Base-by-base conservation (phyloP, 1,140 invertebrate species). In the Cotesia vestalis region DNA sequence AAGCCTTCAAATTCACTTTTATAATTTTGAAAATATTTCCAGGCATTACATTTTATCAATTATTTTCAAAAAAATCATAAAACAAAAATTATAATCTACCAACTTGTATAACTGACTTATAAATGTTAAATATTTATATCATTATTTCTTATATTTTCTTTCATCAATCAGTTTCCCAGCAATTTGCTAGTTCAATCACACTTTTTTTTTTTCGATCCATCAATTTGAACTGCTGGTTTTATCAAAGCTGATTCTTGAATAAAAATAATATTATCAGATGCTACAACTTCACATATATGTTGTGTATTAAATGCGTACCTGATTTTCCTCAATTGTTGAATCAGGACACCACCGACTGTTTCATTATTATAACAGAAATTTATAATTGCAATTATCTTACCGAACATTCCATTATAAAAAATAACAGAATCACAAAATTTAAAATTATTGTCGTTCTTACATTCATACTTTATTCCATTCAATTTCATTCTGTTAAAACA, bases 91-190 rank as follows among this genome's bases (percentile, higher is more conserved):
- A 20, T 20, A 20, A 20, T 20, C 20, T 20, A 20, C 20, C 0
- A 20, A 20, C 20, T 20, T 20, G 2, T 20, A 20, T 20, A 20
- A 20, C 20, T 20, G 20, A 20, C 20, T 20, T 20, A 20, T 20
- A 20, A 20, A 20, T 20, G 20, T 20, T 20, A 20, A 20, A 20
- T 20, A 20, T 2, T 20, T 20, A 20, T 20, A 20, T 20, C 20
- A 20, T 20, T 2, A 20, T 20, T 20, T 20, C 20, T 20, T 20
- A 20, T 20, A 20, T 20, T 20, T 20, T 20, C 20, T 20, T 20
- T 20, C 20, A n/a, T 20, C 40, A 64, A 20, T 64, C 62, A 12
- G 62, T 64, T 64, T 64, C 62, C 62, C 62, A 64, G 14, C 62
- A 64, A n/a, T 40, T 64, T 40, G 62, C 40, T 9, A 51, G 20